Base-by-base conservation (phyloP, 2,113 vertebrate species). In the Bubo blakistoni region DNA sequence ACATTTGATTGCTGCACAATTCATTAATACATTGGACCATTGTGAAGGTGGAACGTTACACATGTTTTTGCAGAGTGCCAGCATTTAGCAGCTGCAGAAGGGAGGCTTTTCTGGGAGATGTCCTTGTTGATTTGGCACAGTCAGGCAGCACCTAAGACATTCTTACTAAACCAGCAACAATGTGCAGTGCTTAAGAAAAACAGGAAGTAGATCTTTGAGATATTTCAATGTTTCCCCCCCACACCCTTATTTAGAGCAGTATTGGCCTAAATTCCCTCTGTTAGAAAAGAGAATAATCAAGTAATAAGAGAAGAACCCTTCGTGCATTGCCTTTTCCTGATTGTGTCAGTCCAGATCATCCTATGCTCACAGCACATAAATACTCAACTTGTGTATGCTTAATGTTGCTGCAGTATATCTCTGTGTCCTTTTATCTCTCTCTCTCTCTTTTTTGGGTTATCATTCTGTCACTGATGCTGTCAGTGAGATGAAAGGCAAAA, bases 401-500 rank as follows among this genome's bases (percentile, higher is more conserved):
- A 34, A 54, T 62, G 51, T 70, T 85, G 66, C 93, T 86, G 77
- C 85, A 85, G 42, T 57, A 15, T 63, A 88, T 69, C 63, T 58
- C 24, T 78, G 16, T 81, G 46, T 81, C 79, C 90, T 96, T 95
- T 96, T 79, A 92, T 69, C 84, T 95, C 62, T 91, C 44, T 44
- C 26, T 88, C 6, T 63, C 70, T 40, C 44, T 46, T 46, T 89
- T 92, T 91, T 59, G 91, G 34, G 46, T 92, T 94, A 65, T 92
- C 76, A 70, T 86, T 95, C 80, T 91, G 51, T 96, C 93, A 91
- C 76, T 86, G 76, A 88, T 57, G 26, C 66, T 87, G 81, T 73
- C 52, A 94, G 80, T 88, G 44, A 96, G 92, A 96, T 94, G 77
- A 96, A 98, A 97, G 86, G 49, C 82, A 96, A 82, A 91, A 88